phyloP scores from a whole-genome alignment of 2,888 invertebrate species.

The Pammene fasciana region DNA sequence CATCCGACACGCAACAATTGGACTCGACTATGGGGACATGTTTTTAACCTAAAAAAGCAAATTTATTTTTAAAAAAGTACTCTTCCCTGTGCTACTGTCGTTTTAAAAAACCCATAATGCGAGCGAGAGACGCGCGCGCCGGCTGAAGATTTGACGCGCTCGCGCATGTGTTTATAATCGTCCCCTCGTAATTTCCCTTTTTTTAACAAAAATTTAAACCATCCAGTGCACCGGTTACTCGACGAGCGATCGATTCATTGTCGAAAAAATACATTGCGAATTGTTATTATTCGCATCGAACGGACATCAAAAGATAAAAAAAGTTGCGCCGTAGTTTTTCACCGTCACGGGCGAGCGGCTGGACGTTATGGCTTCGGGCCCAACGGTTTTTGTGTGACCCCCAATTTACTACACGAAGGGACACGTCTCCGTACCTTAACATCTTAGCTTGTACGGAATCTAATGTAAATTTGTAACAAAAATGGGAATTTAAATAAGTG shows the following conservation, averaged over 20 bases:
- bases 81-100: conserved; percentile 70
- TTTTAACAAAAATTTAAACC: conserved; percentile 73
- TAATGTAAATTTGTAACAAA: conserved; percentile 82
- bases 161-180: conserved; percentile 82
- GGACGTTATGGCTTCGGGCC: conserved; percentile 77
- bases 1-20: conserved; percentile 84
- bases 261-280: conserved; percentile 66
- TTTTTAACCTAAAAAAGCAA: conserved; percentile 77
- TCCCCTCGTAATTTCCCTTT: conserved; percentile 79
- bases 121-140: conserved; percentile 71
- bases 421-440: conserved; percentile 69
- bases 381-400: conserved; percentile 84
- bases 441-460: conserved; percentile 74
- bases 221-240: conserved; percentile 72
- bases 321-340: conserved; percentile 68
- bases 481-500: conserved; percentile 83
- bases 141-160: conserved; percentile 83
- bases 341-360: conserved; percentile 70
- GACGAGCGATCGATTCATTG: conserved; percentile 57
- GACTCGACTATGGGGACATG: conserved; percentile 76
- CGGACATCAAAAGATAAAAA: conserved; percentile 72
- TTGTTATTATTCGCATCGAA: conserved; percentile 71
- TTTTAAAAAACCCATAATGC: conserved; percentile 80
- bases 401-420: conserved; percentile 81
- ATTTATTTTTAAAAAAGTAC: conserved; percentile 80